Conservation (phyloP, 2,797 vertebrate genomes). For the Parambassis ranga region DNA sequence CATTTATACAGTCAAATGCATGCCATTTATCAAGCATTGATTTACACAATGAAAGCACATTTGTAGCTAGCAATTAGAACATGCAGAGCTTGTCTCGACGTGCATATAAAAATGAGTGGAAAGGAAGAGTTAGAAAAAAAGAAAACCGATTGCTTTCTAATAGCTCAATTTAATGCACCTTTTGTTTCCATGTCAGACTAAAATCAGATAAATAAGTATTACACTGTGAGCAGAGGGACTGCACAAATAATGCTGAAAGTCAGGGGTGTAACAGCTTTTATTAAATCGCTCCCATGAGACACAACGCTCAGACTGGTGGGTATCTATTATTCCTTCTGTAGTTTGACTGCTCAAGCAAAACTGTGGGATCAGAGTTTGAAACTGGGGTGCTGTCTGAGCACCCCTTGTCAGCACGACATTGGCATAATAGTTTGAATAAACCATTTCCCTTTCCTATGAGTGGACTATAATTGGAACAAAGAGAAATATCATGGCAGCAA, state of each 20-base stretch:
- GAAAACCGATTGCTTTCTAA: neutral
- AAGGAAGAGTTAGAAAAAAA: neutral
- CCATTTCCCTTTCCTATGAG: neutral
- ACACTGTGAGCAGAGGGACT: neutral
- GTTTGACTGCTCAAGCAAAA: slow-evolving; percentile 26
- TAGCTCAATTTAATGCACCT: slow-evolving; percentile 17
- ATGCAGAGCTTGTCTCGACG: neutral
- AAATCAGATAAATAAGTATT: slow-evolving; percentile 22
- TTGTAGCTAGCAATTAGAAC: slow-evolving; percentile 34
- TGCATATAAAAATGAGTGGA: neutral
- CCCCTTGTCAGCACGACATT: slow-evolving; percentile 35
- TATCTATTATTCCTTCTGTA: slow-evolving; percentile 19
- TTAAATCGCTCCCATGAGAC: slow-evolving; percentile 24
- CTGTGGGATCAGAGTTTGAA: slow-evolving; percentile 15
- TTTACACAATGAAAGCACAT: slow-evolving; percentile 17
- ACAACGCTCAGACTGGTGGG: neutral
- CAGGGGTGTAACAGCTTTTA: slow-evolving; percentile 16
- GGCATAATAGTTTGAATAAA: slow-evolving; percentile 36
- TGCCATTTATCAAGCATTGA: slow-evolving; percentile 25
- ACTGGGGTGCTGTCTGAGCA: slow-evolving; percentile 17
- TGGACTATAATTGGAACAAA: slow-evolving; percentile 43
- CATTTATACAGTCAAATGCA: slow-evolving; percentile 19
- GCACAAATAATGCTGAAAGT: slow-evolving; percentile 9
- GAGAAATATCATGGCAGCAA: slow-evolving; percentile 47
- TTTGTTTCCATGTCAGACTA: slow-evolving; percentile 21